Evolutionary conservation across 2,797 vertebrate genomes (phyloP), one percentile per base, ranked within the genome.

Genomic region (Trematomus bernacchii): DNA sequence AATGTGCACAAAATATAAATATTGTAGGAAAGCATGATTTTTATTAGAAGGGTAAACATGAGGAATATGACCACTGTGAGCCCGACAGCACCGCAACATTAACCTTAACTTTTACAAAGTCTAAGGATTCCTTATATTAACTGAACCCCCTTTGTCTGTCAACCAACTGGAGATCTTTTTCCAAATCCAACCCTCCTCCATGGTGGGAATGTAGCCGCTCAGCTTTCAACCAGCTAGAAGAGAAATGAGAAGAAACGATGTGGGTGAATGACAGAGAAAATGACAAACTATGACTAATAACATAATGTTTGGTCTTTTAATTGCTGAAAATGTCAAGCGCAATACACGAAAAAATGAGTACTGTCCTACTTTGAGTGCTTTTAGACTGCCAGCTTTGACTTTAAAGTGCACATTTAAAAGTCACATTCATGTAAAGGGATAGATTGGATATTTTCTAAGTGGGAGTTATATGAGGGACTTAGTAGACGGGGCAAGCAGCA

Each of bases 171-270:
- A 78, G 10, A 57, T 51, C 71, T 70, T 64, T 72, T 33, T 27
- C 53, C 78, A 70, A 54, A 61, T 83, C 83, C 79, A 58, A 48
- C 61, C 80, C 83, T 68, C 78, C 67, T 59, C 77, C 85, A 73
- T 42, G 65, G 79, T 84, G 82, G 84, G 74, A 76, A 66, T 51
- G 90, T 77, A 86, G 78, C 86, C 76, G 80, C 81, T 82, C 87
- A 79, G 84, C 88, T 76, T 60, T 95, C 93, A 96, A 90, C 89
- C 91, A 89, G 95, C 95, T 96, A 94, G 53, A 94, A 93, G 85
- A 50, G 91, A 19, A 76, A 79, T 66, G 62, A 75, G 63, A 62
- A 90, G 66, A 77, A 21, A 66, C 33, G 61, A 54, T 77, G 76
- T 11, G 57, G 44, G 79, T 93, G 74, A 94, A 90, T 86, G 15